Evolutionary conservation across 2,113 vertebrate species (phyloP).

Genomic region (Grus americana): DNA sequence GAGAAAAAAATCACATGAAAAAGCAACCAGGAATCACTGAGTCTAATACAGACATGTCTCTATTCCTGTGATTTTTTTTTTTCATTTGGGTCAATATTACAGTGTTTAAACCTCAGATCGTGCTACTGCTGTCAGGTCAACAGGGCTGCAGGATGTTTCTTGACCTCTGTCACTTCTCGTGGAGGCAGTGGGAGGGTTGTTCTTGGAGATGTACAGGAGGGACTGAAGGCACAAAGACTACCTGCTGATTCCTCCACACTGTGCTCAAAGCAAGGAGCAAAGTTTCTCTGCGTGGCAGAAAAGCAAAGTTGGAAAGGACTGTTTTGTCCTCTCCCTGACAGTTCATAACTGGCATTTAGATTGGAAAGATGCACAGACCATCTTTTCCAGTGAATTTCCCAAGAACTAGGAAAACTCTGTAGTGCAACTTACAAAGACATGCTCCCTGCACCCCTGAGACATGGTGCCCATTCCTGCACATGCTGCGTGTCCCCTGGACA

Average conservation of each 20-base stretch:
- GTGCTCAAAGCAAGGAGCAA: not conserved
- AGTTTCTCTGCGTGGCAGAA: not conserved
- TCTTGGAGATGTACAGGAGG: fast-evolving
- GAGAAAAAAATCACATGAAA: not conserved
- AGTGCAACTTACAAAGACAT: fast-evolving
- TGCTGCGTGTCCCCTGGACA: fast-evolving
- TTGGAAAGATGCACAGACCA: not conserved
- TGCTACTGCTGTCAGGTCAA: not conserved
- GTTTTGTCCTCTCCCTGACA: not conserved
- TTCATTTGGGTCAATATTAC: not conserved
- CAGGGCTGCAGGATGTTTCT: not conserved
- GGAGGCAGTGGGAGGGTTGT: not conserved
- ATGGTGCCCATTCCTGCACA: fast-evolving
- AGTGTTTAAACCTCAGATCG: not conserved
- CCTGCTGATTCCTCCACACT: not conserved
- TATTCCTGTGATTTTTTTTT: not conserved
- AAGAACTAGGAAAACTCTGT: not conserved
- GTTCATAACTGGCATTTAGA: not conserved
- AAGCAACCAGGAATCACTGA: not conserved
- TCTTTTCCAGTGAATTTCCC: not conserved
- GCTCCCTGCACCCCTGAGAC: not conserved
- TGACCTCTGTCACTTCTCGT: fast-evolving
- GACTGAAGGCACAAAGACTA: not conserved
- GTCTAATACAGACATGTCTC: not conserved
- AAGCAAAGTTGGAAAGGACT: not conserved